These are phyloP conservation scores for Laupala kohalensis DNA, from an alignment of 1,140 invertebrate genomes.

Conservation along the genomic window DNA sequence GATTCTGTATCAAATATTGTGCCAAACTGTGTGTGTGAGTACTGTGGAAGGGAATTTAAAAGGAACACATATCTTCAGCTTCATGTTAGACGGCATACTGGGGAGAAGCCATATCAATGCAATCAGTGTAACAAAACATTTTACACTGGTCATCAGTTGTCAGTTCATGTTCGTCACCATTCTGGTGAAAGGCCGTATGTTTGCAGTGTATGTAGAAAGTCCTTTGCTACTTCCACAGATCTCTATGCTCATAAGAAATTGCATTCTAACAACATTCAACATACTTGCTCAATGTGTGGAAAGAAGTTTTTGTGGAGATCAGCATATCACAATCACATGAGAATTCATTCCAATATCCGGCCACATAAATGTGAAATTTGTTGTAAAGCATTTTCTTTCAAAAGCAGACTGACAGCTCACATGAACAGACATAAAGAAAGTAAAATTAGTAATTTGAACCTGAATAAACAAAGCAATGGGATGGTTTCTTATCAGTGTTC, in stretches of 20 bases:
- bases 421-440: neutral
- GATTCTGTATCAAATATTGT: no score
- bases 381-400: constrained; percentile 2
- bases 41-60: constrained; percentile 3
- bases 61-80: constrained; percentile 45
- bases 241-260: constrained; percentile 5
- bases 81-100: constrained; percentile 61
- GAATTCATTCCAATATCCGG: constrained; percentile 4
- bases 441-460: neutral
- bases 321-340: constrained; percentile 1
- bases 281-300: constrained; percentile 2
- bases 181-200: constrained; percentile 7
- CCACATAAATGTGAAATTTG: constrained; percentile 4
- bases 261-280: neutral
- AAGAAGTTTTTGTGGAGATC: constrained; percentile 4
- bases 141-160: constrained; percentile 2
- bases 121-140: constrained; percentile 38
- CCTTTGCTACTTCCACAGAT: constrained; percentile 5
- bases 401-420: constrained; percentile 1
- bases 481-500: neutral
- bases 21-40: constrained; percentile 1
- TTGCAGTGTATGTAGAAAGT: constrained; percentile 6
- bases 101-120: constrained; percentile 70
- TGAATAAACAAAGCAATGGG: neutral
- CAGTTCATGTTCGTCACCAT: constrained; percentile 10